Evolutionary conservation across 2,888 invertebrate species (phyloP).

Genomic region (Conomelus anceps): DNA sequence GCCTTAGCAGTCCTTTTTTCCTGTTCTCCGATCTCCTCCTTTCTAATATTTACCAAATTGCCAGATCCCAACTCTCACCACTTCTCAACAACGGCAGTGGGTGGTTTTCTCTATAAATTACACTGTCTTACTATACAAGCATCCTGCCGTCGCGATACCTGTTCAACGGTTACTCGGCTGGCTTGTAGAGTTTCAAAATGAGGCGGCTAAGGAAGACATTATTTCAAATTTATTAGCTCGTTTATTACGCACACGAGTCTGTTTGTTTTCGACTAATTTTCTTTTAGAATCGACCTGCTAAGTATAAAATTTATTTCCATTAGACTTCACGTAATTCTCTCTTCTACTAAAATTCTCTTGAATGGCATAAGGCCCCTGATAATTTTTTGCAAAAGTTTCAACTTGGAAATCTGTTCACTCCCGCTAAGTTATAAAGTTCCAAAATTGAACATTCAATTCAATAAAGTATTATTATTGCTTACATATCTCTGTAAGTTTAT

Average conservation of each 20-base stretch:
- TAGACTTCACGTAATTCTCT: background rate
- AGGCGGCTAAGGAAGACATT: background rate
- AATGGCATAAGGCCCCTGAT: too few relatives aligned
- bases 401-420: too few relatives aligned
- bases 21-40: background rate
- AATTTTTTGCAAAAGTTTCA: too few relatives aligned
- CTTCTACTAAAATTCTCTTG: too few relatives aligned
- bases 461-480: too few relatives aligned
- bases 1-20: background rate
- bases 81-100: background rate
- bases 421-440: too few relatives aligned
- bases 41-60: background rate
- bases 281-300: background rate
- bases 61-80: background rate
- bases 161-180: too few relatives aligned
- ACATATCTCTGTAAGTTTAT: too few relatives aligned
- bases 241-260: background rate
- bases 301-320: background rate
- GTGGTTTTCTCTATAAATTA: background rate
- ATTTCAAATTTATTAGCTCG: background rate
- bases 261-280: background rate
- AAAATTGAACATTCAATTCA: too few relatives aligned
- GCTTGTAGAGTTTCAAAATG: background rate
- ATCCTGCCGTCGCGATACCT: background rate
- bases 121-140: background rate